phyloP scores from a whole-genome alignment of 2,113 vertebrate genomes.

The Saimiri boliviensis region DNA sequence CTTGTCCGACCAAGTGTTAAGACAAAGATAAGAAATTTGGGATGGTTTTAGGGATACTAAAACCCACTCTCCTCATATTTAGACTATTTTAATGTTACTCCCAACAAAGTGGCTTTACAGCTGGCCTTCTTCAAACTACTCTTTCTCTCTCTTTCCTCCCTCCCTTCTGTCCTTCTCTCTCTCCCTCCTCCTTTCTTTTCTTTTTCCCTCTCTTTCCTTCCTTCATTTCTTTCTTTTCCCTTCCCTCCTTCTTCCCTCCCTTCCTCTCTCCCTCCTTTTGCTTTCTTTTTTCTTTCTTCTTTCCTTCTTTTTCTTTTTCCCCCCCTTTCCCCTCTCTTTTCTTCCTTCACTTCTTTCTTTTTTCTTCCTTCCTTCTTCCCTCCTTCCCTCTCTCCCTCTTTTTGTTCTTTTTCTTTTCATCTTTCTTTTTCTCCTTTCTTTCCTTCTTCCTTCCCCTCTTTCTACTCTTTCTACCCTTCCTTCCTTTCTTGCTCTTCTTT shows the following conservation, averaged over 20 bases:
- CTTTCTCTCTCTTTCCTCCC: not conserved
- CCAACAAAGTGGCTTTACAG: not conserved
- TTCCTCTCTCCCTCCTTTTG: fast-evolving
- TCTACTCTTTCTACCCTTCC: too few species aligned
- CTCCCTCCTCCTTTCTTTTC: not conserved
- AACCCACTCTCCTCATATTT: not conserved
- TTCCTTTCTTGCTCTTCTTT: too few species aligned
- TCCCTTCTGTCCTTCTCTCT: too few species aligned
- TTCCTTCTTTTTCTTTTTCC: too few species aligned
- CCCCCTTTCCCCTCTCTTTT: too few species aligned
- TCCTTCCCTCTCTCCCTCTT: not conserved
- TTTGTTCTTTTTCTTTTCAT: too few species aligned
- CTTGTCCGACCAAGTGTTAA: not conserved
- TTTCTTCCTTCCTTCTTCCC: not conserved
- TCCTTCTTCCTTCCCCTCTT: not conserved
- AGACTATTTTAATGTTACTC: not conserved
- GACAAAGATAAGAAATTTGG: not conserved
- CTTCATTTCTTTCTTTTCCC: not conserved
- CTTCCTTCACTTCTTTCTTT: too few species aligned
- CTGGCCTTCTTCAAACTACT: not conserved
- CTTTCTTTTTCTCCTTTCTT: too few species aligned
- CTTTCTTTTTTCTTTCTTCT: too few species aligned
- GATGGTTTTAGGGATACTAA: not conserved
- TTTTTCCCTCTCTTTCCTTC: not conserved
- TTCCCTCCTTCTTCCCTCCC: fast-evolving